Evolutionary conservation across 2,888 invertebrate genomes (phyloP), one percentile per base, ranked within the genome.

Genomic region (Trachelus iudaicus): DNA sequence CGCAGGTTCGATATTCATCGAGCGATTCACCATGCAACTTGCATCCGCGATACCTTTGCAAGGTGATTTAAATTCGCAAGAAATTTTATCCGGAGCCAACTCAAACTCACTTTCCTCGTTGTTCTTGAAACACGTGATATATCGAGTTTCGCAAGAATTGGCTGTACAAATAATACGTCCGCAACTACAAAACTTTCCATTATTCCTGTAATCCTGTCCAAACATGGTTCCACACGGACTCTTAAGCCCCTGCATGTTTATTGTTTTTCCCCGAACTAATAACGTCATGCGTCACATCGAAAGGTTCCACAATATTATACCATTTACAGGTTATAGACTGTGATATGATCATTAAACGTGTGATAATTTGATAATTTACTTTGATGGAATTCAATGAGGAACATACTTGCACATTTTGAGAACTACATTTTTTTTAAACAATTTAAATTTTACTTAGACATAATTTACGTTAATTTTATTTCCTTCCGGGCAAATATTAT

Each of bases 131-230:
- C 23, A 23, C 2, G 56, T 9, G 23, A 56, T 23, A 56, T 23
- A 2, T 23, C 9, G 56, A 9, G 56, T 71, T 71, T 71, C 33
- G 31, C 71, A 33, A 31, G 33, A 23, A 31, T 71, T 71, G 13
- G 31, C 71, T 33, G 6, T 71, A 31, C 71, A 71, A 71, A 71
- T 31, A 31, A 33, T 71, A 34, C 31, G 9, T 31, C 33, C 34
- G 71, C 71, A 71, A 71, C 71, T 71, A 23, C 33, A 71, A 71
- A 71, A 71, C 34, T 71, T 71, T 71, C 31, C 34, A 71, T 71
- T 9, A 9, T 23, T 23, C 56, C 23, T 23, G 56, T 9, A 56
- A 56, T 56, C 56, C 56, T 56, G 23, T 9, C 23, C 56, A 23
- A 56, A 23, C 56, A 9, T 23, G 56, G 23, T 0, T 23, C 15